A percentile compares a stretch with the other conserved stretches of the same genome.
Evolutionary conservation across 2,113 vertebrate species (phyloP).

Genomic region (Myodes glareolus): DNA sequence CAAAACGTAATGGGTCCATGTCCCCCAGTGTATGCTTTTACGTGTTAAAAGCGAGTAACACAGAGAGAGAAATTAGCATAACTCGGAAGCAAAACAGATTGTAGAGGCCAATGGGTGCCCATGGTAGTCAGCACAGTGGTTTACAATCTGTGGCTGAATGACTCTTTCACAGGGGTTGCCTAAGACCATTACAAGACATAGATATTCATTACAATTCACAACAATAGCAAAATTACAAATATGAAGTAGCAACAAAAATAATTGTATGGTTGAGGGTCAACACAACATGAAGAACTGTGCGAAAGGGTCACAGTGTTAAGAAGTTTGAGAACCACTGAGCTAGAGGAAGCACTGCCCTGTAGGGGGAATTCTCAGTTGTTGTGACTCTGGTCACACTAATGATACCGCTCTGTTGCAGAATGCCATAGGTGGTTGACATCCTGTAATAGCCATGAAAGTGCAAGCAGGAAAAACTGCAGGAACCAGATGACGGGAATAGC

Average conservation of each 20-base stretch:
- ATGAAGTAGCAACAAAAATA: background rate
- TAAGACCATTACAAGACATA: background rate
- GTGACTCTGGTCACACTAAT: background rate
- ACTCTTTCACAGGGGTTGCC: background rate
- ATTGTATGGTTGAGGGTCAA: background rate
- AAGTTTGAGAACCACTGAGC: background rate
- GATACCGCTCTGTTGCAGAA: background rate
- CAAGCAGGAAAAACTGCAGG: background rate
- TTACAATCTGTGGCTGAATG: background rate
- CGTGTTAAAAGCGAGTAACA: background rate
- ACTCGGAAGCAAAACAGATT: background rate
- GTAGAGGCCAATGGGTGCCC: background rate
- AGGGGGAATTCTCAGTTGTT: background rate
- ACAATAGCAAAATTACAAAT: background rate
- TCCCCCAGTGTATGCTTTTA: background rate
- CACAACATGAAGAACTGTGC: background rate
- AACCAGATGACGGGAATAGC: background rate
- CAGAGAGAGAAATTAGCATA: conserved; percentile 21
- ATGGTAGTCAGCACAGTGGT: background rate
- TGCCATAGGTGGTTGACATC: background rate
- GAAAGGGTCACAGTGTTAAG: background rate
- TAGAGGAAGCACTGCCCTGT: background rate
- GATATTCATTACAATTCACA: background rate
- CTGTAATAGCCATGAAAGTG: background rate
- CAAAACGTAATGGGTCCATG: background rate